phyloP scores from a whole-genome alignment of 30 jellyfish, hydroid and myxozoan genomes.

The Chrysaora quinquecirrha region DNA sequence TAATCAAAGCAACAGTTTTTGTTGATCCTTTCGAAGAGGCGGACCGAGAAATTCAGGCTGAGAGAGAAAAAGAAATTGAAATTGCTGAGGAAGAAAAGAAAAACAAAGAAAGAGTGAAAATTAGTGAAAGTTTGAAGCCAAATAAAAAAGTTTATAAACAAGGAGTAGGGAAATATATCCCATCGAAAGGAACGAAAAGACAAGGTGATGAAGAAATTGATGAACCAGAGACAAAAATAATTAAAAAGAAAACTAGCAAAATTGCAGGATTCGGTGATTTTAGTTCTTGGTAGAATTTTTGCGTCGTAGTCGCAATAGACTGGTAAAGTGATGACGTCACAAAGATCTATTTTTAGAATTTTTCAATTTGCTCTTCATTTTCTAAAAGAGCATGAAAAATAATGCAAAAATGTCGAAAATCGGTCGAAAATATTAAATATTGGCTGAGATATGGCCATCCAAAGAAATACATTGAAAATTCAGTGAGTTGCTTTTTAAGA shows the following conservation, averaged over 20 bases:
- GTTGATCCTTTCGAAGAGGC: constrained; percentile 97
- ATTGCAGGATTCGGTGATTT: constrained; percentile 68
- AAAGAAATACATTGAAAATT: no score
- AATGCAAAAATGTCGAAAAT: no score
- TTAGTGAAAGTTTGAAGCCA: not conserved
- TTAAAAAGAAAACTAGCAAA: constrained; percentile 17
- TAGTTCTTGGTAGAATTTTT: constrained; percentile 61
- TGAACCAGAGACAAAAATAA: not conserved
- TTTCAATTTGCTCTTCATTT: no score
- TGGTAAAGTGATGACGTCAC: no score
- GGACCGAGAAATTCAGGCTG: constrained; percentile 70
- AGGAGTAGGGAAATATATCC: constrained; percentile 92
- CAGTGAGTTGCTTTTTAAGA: no score
- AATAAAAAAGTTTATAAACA: constrained; percentile 66
- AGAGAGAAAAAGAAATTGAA: not conserved
- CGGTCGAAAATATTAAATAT: no score
- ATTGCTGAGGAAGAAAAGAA: constrained; percentile 18
- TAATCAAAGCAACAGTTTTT: constrained; percentile 62
- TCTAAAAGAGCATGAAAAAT: no score
- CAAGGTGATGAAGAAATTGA: not conserved
- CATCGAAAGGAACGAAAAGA: constrained; percentile 31
- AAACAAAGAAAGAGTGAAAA: constrained; percentile 34
- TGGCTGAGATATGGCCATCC: no score
- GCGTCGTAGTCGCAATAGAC: no score
- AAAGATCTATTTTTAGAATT: no score